A percentile compares a stretch with the other conserved stretches of the same genome.
These are phyloP conservation scores for Sminthurinus signatus DNA, from an alignment of 1,140 invertebrate genomes.

Conservation along the genomic window DNA sequence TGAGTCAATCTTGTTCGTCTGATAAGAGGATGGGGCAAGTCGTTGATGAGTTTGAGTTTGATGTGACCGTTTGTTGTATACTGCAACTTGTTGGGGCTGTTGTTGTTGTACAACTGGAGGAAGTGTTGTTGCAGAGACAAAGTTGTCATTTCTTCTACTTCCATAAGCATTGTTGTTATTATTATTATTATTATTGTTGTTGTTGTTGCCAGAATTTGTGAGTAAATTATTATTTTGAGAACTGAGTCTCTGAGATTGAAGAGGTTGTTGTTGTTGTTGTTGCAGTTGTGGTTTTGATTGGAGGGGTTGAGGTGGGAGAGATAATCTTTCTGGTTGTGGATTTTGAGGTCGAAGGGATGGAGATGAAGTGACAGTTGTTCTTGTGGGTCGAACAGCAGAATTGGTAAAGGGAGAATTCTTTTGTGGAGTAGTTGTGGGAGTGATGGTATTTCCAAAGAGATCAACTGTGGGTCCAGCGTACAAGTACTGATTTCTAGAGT, in stretches of 20 bases:
- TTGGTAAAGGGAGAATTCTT: neutral
- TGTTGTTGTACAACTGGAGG: no score
- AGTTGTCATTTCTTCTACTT: slow-evolving; percentile 2
- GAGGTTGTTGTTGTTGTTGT: neutral
- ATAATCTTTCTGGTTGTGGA: no score
- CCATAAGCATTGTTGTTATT: neutral
- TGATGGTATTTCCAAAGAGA: slow-evolving; percentile 26
- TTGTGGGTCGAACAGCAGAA: neutral
- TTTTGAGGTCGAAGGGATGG: no score
- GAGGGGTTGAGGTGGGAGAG: no score
- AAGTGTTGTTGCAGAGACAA: neutral
- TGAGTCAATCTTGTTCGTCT: neutral
- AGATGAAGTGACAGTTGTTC: neutral
- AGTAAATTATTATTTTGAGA: no score
- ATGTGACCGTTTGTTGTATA: neutral
- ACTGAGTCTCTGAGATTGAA: neutral
- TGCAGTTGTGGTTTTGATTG: neutral
- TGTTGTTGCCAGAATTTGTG: neutral
- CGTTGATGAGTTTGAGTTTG: no score
- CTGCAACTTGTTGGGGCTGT: no score
- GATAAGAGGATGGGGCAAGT: neutral
- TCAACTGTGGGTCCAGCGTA: slow-evolving; percentile 38
- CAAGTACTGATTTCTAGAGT: slow-evolving; percentile 47
- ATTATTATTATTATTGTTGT: neutral
- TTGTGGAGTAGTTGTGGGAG: neutral